Base-by-base conservation (phyloP, 2,113 vertebrate genomes). In the Calonectris borealis region DNA sequence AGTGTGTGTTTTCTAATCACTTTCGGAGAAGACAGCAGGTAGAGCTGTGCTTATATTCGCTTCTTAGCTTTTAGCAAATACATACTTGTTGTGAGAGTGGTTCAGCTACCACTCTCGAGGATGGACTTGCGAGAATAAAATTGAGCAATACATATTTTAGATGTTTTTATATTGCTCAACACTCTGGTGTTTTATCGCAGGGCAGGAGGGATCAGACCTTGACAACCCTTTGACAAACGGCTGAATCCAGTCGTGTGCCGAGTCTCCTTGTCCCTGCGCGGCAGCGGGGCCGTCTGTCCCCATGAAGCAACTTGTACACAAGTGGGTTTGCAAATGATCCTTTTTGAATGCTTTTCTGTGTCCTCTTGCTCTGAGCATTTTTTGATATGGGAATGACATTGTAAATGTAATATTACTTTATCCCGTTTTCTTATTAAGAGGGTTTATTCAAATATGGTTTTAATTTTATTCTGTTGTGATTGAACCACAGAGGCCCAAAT, bases 241-340 rank as follows among this genome's bases (percentile, higher is more conserved):
- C 73, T 11, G 58, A 7, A 21, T 5, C 5, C 17, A 7, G 36
- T 6, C 36, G 7, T 4, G 57, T 2, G 69, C 69, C 29, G 38
- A 2, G 36, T 25, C 15, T 2, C 49, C 68, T 10, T 6, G 29
- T 26, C 38, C n/a, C 34, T 5, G 48, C 19, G 4, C 18, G 3
- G 71, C 54, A 2, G 49, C 13, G 6, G 61, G 62, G 36, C 31
- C 5, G 22, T 1, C 57, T 11, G n/a, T 6, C 34, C 52, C 64
- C 36, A 0, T 0, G 19, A 6, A 36, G 46, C 34, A 7, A 16
- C 42, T 52, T 13, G 6, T 5, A 2, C 19, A 6, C 55, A 0
- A 14, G 24, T 1, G 86, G 65, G 16, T 52, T 49, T 49, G 46
- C 76, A 22, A 13, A 17, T 16, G 14, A 5, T 27, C 29, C 69